Evolutionary conservation across 2,113 vertebrate genomes (phyloP).

Genomic region (Silurus meridionalis): DNA sequence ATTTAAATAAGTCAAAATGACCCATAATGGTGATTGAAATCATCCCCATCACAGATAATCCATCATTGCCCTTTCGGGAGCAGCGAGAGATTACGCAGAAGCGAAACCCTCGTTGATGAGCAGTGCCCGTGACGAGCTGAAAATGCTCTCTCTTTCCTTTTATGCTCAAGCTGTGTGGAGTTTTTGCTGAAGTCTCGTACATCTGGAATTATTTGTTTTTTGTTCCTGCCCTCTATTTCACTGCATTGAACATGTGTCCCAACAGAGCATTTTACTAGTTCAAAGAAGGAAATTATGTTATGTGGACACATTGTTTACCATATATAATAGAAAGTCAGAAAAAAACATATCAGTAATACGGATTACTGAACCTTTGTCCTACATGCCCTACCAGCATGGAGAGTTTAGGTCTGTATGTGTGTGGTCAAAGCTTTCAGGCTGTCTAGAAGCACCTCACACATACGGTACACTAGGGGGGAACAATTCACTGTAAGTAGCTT

Average conservation of each 20-base stretch:
- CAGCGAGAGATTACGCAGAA: background rate
- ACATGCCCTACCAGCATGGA: background rate
- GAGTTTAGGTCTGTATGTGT: background rate
- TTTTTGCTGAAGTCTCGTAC: background rate
- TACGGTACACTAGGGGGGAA: background rate
- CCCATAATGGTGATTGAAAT: constrained; percentile 12
- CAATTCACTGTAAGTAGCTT: background rate
- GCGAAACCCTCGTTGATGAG: background rate
- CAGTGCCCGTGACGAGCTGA: background rate
- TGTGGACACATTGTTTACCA: background rate
- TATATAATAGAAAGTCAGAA: background rate
- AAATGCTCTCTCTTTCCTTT: constrained; percentile 25
- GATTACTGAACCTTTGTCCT: background rate
- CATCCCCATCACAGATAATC: background rate
- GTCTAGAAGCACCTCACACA: background rate
- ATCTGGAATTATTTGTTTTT: background rate
- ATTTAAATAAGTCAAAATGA: background rate
- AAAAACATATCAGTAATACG: background rate
- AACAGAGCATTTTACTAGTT: background rate
- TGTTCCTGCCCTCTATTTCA: background rate
- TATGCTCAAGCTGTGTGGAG: constrained; percentile 2
- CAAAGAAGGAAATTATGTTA: background rate
- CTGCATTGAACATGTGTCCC: background rate
- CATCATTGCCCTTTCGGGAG: background rate
- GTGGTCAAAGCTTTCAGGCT: background rate